Percentiles rank a stretch among this genome's conserved stretches.
Evolutionary conservation across 1,140 invertebrate species (phyloP).

Genomic region (Drosophila mayri): DNA sequence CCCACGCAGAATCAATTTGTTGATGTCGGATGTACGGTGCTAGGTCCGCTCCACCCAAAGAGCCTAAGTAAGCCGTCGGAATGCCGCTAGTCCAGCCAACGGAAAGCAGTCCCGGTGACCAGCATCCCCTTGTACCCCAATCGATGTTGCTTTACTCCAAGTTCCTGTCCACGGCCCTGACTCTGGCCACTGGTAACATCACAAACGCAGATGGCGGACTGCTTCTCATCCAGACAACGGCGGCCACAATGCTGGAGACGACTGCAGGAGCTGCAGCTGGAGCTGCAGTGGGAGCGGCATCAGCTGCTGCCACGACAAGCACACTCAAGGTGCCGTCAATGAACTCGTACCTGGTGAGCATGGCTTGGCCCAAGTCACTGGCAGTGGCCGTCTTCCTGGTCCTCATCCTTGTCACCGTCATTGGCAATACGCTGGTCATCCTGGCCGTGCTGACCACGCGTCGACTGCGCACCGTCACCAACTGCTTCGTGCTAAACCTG

Average conservation of each 20-base stretch:
- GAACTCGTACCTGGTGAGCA: slow-evolving; percentile 63
- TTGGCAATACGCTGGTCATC: slow-evolving; percentile 96
- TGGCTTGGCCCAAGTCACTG: slow-evolving; percentile 74
- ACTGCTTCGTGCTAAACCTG: slow-evolving; percentile 97
- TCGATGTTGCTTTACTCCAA: slow-evolving; percentile 16
- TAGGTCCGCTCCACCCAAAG: slow-evolving; percentile 7
- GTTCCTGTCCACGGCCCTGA: slow-evolving; percentile 31
- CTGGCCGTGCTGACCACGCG: slow-evolving; percentile 95
- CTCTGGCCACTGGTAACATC: slow-evolving; percentile 4
- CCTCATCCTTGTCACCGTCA: slow-evolving; percentile 88
- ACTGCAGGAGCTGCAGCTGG: not conserved
- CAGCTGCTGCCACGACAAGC: slow-evolving; percentile 7
- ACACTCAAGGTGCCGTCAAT: slow-evolving; percentile 40
- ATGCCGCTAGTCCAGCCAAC: slow-evolving; percentile 15
- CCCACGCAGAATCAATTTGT: slow-evolving; percentile 41
- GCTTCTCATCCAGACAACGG: slow-evolving; percentile 23
- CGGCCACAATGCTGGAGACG: not conserved
- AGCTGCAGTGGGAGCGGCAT: not conserved
- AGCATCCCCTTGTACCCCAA: slow-evolving; percentile 2
- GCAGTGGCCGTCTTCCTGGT: slow-evolving; percentile 85
- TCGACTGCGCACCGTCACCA: slow-evolving; percentile 95
- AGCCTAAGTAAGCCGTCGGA: slow-evolving; percentile 17
- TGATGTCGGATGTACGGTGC: slow-evolving; percentile 24
- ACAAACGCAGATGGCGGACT: slow-evolving; percentile 10
- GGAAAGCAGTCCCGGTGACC: slow-evolving; percentile 8